Conservation (phyloP, 2,113 vertebrate genomes). For the Nipponia nippon region DNA sequence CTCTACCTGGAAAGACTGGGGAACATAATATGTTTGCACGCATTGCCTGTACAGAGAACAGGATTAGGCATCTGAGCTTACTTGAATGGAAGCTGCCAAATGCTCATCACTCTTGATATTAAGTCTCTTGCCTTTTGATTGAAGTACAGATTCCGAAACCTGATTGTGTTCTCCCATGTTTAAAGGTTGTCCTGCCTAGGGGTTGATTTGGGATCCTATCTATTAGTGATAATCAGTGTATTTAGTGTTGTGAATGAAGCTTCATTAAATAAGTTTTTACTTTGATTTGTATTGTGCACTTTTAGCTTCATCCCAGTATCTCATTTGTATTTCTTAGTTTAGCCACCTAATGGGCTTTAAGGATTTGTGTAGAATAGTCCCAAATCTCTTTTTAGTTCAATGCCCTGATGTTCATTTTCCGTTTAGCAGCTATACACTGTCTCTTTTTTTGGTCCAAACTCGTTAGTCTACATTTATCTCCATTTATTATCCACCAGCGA, state of each 20-base stretch:
- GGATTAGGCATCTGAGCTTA: not conserved
- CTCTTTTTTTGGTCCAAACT: not conserved
- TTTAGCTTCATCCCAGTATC: not conserved
- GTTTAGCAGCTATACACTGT: not conserved
- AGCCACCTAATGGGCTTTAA: not conserved
- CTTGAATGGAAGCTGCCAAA: not conserved
- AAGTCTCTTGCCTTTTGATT: not conserved
- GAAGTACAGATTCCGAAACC: not conserved
- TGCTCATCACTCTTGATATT: not conserved
- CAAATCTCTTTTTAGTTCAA: not conserved
- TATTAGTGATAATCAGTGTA: not conserved
- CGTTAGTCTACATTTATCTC: constrained; percentile 9
- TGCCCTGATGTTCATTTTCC: not conserved
- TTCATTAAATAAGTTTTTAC: not conserved
- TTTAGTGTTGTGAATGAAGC: not conserved
- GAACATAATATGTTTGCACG: not conserved
- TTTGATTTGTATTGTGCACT: not conserved
- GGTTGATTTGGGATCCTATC: not conserved
- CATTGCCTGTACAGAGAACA: not conserved
- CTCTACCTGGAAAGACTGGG: not conserved
- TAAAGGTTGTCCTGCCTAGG: not conserved
- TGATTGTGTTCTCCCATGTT: not conserved
- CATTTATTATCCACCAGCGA: not conserved
- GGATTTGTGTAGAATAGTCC: not conserved
- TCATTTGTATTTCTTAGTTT: not conserved